Evolutionary conservation across 2,113 vertebrate species (phyloP).

Genomic region (Dipodomys ordii): DNA sequence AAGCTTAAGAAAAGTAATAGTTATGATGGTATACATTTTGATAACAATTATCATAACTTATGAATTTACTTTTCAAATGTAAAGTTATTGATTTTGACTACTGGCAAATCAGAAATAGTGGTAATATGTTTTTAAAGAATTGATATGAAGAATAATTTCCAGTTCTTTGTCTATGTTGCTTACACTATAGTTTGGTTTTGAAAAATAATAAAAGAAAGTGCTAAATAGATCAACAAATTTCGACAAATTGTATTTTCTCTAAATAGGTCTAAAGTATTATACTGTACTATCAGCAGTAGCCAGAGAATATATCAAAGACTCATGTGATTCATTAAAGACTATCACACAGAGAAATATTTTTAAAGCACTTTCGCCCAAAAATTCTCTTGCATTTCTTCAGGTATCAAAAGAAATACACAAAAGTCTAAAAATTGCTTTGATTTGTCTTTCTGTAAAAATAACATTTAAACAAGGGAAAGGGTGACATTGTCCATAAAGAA

Average conservation of each 20-base stretch:
- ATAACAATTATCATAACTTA: constrained; percentile 9
- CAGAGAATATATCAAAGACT: constrained; percentile 47
- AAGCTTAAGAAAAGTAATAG: constrained; percentile 11
- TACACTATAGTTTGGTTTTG: not conserved
- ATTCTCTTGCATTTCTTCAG: constrained; percentile 29
- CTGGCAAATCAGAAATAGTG: not conserved
- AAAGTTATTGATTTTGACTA: constrained; percentile 16
- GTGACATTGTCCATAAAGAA: too few species aligned
- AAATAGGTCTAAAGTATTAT: not conserved
- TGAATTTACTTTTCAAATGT: constrained; percentile 51
- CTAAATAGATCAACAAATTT: not conserved
- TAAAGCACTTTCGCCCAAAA: constrained; percentile 15
- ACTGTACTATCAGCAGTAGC: constrained; percentile 12
- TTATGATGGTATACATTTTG: not conserved
- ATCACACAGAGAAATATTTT: constrained; percentile 35
- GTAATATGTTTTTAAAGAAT: constrained; percentile 44
- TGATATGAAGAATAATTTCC: not conserved
- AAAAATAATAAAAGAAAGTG: not conserved
- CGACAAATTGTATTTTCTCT: not conserved
- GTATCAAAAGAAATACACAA: not conserved
- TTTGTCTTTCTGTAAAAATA: constrained; percentile 50
- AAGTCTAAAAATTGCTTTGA: constrained; percentile 27
- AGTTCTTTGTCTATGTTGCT: not conserved
- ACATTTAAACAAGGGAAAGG: not conserved
- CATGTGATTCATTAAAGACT: constrained; percentile 18